These are phyloP conservation scores for Cataglyphis albicans DNA, from an alignment of 2,888 invertebrate genomes.

Conservation along the genomic window DNA sequence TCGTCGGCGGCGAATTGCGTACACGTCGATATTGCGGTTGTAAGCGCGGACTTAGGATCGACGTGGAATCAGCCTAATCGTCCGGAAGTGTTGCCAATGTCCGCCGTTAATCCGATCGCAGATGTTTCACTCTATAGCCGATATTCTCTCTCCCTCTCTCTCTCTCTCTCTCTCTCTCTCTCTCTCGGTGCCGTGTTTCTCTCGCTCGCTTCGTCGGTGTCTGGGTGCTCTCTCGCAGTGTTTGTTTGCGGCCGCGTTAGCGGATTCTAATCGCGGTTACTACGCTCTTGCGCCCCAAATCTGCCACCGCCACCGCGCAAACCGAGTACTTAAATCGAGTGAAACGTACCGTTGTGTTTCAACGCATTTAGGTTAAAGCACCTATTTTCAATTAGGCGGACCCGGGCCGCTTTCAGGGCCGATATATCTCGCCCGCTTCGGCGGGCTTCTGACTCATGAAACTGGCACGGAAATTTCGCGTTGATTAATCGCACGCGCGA, in stretches of 20 bases:
- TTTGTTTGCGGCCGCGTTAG: slow-evolving; percentile 77
- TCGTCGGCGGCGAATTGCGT: slow-evolving; percentile 8
- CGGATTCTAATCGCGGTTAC: slow-evolving; percentile 75
- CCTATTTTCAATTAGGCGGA: slow-evolving; percentile 54
- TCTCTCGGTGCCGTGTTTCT: slow-evolving; percentile 21
- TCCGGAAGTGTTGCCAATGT: slow-evolving; percentile 78
- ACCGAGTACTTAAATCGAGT: slow-evolving; percentile 66
- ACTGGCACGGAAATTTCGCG: slow-evolving; percentile 49
- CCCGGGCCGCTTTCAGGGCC: slow-evolving; percentile 42
- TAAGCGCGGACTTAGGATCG: slow-evolving; percentile 75
- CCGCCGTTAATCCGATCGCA: slow-evolving; percentile 79
- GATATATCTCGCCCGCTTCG: slow-evolving; percentile 47
- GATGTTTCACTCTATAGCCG: slow-evolving; percentile 71
- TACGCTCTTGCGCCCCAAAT: slow-evolving; percentile 71
- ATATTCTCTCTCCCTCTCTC: slow-evolving; percentile 1
- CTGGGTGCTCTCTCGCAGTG: slow-evolving; percentile 60
- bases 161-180: slow-evolving; percentile 32
- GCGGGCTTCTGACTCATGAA: slow-evolving; percentile 35
- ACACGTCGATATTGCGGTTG: slow-evolving; percentile 59
- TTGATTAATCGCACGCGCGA: slow-evolving; percentile 45
- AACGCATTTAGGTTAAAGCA: slow-evolving; percentile 55
- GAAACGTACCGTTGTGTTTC: slow-evolving; percentile 62
- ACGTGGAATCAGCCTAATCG: slow-evolving; percentile 78
- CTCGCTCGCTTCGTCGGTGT: slow-evolving; percentile 44
- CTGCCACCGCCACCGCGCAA: slow-evolving; percentile 59